Evolutionary conservation across 2,797 vertebrate species (phyloP).

Genomic region (Pristis pectinata): DNA sequence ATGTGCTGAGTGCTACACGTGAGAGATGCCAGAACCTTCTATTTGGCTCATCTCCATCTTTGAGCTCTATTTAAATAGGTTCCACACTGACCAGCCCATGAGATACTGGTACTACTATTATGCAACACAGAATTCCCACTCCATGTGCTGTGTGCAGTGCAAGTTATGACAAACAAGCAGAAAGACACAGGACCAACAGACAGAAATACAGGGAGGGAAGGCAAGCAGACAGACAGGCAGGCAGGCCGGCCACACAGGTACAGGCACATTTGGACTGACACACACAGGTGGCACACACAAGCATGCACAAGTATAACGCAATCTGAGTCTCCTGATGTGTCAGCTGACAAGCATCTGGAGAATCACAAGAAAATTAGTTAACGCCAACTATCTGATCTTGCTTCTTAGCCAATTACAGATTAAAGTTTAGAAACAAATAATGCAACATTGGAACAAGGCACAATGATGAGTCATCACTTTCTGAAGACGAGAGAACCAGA

Average conservation of each 20-base stretch:
- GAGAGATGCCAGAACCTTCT: not conserved
- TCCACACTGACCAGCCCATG: not conserved
- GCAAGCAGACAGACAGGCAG: not conserved
- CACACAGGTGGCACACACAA: not conserved
- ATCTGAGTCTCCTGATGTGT: not conserved
- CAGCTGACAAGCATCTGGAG: not conserved
- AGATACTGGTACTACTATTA: not conserved
- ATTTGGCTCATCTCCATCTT: not conserved
- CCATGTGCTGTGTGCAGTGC: not conserved
- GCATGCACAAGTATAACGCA: not conserved
- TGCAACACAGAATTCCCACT: not conserved
- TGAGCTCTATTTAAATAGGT: not conserved
- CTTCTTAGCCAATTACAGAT: not conserved
- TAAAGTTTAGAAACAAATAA: not conserved
- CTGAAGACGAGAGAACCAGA: not conserved
- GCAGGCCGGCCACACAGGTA: not conserved
- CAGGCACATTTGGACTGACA: not conserved
- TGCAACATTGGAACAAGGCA: not conserved
- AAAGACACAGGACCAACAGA: not conserved
- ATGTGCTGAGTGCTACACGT: not conserved
- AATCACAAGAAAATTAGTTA: not conserved
- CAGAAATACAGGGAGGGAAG: not conserved
- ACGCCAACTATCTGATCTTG: not conserved
- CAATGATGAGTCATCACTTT: not conserved
- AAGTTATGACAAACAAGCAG: not conserved